A percentile compares a stretch with the other conserved stretches of the same genome.
Conservation (phyloP, 2,888 invertebrate species). For the Zonitis immaculata region DNA sequence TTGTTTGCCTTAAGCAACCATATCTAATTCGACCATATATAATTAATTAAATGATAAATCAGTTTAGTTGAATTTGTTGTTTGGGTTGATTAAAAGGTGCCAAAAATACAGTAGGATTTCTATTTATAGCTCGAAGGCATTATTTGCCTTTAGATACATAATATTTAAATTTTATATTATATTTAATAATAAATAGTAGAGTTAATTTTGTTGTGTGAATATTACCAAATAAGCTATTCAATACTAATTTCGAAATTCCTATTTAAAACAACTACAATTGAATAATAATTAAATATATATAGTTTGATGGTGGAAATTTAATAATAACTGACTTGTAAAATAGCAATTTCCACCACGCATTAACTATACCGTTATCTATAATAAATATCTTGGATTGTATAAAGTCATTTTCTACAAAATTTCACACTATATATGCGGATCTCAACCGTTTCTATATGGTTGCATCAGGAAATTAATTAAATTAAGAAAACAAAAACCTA, state of each 20-base stretch:
- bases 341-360: background rate
- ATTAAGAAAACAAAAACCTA: no score
- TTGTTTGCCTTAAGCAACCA: background rate
- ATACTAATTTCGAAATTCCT: background rate
- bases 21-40: background rate
- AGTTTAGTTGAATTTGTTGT: background rate
- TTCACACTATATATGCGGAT: background rate
- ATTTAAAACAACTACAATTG: background rate
- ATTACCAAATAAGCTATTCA: background rate
- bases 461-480: no score
- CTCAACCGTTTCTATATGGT: background rate
- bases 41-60: background rate
- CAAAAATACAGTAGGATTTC: background rate
- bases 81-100: no score
- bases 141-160: no score
- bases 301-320: background rate
- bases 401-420: background rate
- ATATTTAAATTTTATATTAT: no score
- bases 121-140: no score
- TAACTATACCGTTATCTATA: background rate
- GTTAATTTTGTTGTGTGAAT: background rate
- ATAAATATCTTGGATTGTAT: background rate
- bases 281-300: background rate
- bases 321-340: background rate
- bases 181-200: no score